Evolutionary conservation across 2,888 invertebrate species (phyloP).

Genomic region (Galerucella pusilla): DNA sequence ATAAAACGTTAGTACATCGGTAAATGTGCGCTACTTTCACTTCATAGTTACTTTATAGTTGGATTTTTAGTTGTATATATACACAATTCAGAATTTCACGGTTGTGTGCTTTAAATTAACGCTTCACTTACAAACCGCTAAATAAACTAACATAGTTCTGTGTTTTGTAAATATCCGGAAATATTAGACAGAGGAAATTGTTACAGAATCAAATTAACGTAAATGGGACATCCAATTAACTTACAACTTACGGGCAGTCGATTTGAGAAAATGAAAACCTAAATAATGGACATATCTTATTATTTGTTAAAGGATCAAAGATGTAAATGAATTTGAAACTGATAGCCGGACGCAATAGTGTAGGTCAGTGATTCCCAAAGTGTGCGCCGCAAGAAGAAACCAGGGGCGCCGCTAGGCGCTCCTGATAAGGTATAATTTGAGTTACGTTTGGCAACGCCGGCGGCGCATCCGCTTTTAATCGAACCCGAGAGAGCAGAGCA

Average conservation of each 20-base stretch:
- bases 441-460: no score
- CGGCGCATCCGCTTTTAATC: no score
- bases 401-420: no score
- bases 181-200: background rate
- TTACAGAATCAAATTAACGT: background rate
- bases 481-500: no score
- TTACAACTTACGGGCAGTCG: background rate
- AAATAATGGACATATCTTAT: no score
- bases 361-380: no score
- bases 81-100: constrained; percentile 13
- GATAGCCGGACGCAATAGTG: no score
- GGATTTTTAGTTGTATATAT: constrained; percentile 2
- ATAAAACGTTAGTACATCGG: constrained; percentile 22
- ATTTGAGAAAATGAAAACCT: background rate
- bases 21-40: constrained; percentile 34
- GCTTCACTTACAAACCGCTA: constrained; percentile 31
- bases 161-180: constrained; percentile 7
- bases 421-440: no score
- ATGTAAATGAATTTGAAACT: no score
- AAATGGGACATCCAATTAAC: background rate
- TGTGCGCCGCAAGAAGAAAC: no score
- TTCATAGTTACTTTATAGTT: background rate
- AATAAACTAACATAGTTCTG: constrained; percentile 5
- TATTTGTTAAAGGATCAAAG: no score
- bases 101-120: constrained; percentile 14